Percentiles rank a stretch among this genome's conserved stretches.
Evolutionary conservation across 2,888 invertebrate genomes (phyloP).

Genomic region (Pycnomerus fuliginosus): DNA sequence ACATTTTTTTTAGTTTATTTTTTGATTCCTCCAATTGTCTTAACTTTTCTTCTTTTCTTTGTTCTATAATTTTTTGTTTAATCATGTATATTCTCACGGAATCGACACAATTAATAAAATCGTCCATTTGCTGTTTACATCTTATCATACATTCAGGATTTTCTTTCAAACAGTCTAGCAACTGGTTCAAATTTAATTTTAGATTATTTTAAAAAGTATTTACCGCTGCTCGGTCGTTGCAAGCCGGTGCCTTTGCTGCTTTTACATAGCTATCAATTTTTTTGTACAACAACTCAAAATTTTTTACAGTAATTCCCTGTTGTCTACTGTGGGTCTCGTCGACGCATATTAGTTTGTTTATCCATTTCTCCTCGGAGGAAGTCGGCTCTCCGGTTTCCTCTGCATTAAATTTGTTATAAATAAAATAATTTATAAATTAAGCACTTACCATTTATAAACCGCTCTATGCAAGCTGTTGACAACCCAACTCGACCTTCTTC

Average conservation of each 20-base stretch:
- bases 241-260: slow-evolving; percentile 24
- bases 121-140: slow-evolving; percentile 36
- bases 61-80: slow-evolving; percentile 30
- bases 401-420: slow-evolving; percentile 4
- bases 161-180: slow-evolving; percentile 28
- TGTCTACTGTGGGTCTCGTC: slow-evolving; percentile 57
- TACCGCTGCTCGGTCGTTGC: slow-evolving; percentile 30
- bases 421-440: slow-evolving; percentile 1
- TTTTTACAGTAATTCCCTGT: slow-evolving; percentile 48
- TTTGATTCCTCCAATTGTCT: slow-evolving; percentile 1
- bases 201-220: slow-evolving; percentile 4
- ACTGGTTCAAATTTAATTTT: slow-evolving; percentile 18
- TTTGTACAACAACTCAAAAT: slow-evolving; percentile 33
- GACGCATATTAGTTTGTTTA: slow-evolving; percentile 41
- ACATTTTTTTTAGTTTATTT: slow-evolving; percentile 1
- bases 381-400: slow-evolving; percentile 6
- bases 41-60: slow-evolving; percentile 21
- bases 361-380: slow-evolving; percentile 12
- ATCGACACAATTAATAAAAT: slow-evolving; percentile 43
- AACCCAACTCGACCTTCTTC: slow-evolving; percentile 11
- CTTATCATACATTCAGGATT: slow-evolving; percentile 35
- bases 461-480: slow-evolving; percentile 11
- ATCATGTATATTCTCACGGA: slow-evolving; percentile 36
- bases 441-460: slow-evolving; percentile 13
- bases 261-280: slow-evolving; percentile 29